Evolutionary conservation across 2,113 vertebrate genomes (phyloP), one percentile per base, ranked within the genome.

Genomic region (Tautogolabrus adspersus): DNA sequence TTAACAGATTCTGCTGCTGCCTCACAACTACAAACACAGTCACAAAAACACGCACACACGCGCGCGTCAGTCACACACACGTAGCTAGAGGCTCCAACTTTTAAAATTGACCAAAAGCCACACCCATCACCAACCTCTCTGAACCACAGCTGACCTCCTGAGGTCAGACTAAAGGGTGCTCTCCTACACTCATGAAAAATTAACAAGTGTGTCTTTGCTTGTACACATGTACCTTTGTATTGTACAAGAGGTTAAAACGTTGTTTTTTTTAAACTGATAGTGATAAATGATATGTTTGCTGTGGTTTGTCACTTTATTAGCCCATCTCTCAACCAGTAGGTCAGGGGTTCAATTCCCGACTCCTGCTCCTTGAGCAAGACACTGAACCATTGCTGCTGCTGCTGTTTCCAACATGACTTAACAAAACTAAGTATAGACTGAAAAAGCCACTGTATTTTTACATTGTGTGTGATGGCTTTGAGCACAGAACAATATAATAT

Each of bases 171-270:
- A 56, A 62, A 62, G 66, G 71, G 21, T 67, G 70, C 69, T 52
- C 68, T 82, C 66, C 75, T 42, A 75, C 57, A 58, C 66, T 72
- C 56, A 57, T 58, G 49, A 87, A 62, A 51, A 73, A 74, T 77
- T 77, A 70, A 80, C 80, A 42, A 66, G 5, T 52, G 55, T 4
- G 9, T 10, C 60, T 4, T 6, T 52, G 49, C 3, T n/a, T 10
- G 23, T 34, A 13, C 13, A 10, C 4, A 30, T 26, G 26, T 15
- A n/a, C 18, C 12, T 42, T 19, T 66, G 7, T 8, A 30, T 51
- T 21, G 8, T 58, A 56, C 2, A 64, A 58, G 18, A 69, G 12
- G 23, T 7, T 6, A 37, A 15, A 54, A 58, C 30, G 34, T 55
- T 66, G 30, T 5, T 22, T 18, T 64, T 40, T 40, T 40, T 52